phyloP scores from a whole-genome alignment of 2,888 invertebrate genomes.

The Melitaea athalia region DNA sequence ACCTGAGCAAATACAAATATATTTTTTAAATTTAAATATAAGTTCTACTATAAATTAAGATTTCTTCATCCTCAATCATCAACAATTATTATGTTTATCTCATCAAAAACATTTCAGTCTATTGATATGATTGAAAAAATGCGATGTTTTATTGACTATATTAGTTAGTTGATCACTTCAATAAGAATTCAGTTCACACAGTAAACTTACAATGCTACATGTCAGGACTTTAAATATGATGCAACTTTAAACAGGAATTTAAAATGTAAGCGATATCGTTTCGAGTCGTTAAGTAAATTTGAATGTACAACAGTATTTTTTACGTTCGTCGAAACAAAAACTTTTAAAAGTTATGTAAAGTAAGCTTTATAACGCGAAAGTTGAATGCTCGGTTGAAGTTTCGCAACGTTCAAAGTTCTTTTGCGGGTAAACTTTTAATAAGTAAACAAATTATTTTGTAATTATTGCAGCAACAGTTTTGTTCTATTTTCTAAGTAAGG shows the following conservation, averaged over 20 bases:
- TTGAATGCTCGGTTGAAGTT: slow-evolving; percentile 42
- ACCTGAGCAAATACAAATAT: too few species aligned
- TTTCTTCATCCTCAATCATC: too few species aligned
- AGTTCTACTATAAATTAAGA: too few species aligned
- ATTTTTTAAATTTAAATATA: not conserved
- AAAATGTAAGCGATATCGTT: slow-evolving; percentile 26
- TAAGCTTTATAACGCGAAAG: slow-evolving; percentile 35
- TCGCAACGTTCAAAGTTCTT: slow-evolving; percentile 36
- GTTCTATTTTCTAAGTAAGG: not conserved
- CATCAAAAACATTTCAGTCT: not conserved
- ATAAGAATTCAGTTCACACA: slow-evolving; percentile 66
- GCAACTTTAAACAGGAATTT: slow-evolving; percentile 37
- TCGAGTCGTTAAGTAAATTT: slow-evolving; percentile 15
- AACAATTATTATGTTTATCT: too few species aligned
- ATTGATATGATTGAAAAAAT: not conserved
- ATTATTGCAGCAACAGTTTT: not conserved
- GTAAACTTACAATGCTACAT: slow-evolving; percentile 38
- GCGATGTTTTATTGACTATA: not conserved
- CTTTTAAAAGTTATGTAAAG: slow-evolving; percentile 10
- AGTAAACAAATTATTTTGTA: not conserved
- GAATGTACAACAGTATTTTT: not conserved
- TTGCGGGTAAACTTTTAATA: slow-evolving; percentile 15
- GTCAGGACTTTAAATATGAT: slow-evolving; percentile 24
- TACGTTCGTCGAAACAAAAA: slow-evolving; percentile 1
- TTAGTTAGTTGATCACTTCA: slow-evolving; percentile 65